Percentiles rank a stretch among this genome's conserved stretches.
These are phyloP conservation scores for Gopherus flavomarginatus DNA, from an alignment of 2,113 vertebrate species.

Conservation along the genomic window DNA sequence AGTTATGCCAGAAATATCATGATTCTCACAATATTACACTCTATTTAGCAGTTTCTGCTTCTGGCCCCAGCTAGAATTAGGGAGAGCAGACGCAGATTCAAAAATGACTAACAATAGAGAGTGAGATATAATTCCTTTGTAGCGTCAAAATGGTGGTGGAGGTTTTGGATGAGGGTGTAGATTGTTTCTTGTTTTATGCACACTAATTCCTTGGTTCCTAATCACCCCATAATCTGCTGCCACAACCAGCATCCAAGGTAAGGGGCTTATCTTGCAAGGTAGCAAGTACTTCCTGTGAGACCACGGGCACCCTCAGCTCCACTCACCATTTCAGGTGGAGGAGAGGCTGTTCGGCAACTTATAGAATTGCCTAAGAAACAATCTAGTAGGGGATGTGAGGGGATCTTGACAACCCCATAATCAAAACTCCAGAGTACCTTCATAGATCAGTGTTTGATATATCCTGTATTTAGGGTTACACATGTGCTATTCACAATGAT, in stretches of 20 bases:
- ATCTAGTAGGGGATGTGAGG: no score
- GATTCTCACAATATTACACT: background rate
- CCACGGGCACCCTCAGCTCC: background rate
- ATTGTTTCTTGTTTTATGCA: background rate
- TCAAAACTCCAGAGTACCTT: background rate
- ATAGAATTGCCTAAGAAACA: background rate
- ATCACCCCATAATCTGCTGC: background rate
- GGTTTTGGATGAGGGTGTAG: background rate
- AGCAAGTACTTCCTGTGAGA: background rate
- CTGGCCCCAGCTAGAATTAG: background rate
- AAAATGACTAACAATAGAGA: background rate
- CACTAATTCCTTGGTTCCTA: background rate
- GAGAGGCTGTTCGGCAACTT: background rate
- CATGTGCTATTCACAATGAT: background rate
- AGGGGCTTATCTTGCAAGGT: background rate
- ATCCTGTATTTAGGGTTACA: rapidly evolving
- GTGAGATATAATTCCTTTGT: background rate
- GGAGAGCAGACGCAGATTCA: background rate
- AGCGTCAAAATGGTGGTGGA: background rate
- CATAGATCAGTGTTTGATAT: rapidly evolving
- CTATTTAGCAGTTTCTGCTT: background rate
- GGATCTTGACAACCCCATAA: background rate
- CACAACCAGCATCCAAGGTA: background rate
- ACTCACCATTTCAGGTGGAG: background rate
- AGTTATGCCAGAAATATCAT: background rate